Percentiles rank a stretch among this genome's conserved stretches.
phyloP scores from a whole-genome alignment of 53 echinoderm and acorn worm genomes.

The Echinarachnius parma region DNA sequence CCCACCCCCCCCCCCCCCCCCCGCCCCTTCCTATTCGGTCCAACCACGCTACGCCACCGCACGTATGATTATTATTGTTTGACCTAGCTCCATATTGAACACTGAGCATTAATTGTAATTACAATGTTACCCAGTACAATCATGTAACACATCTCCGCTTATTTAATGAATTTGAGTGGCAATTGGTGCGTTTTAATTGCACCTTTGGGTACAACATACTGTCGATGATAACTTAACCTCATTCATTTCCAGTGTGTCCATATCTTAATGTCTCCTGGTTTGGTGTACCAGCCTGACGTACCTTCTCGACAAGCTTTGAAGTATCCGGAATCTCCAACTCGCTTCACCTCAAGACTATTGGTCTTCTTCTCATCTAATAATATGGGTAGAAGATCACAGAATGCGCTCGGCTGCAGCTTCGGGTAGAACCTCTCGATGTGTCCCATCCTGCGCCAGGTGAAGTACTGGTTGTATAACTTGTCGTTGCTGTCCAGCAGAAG shows the following conservation, averaged over 20 bases:
- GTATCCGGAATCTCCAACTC: conserved; percentile 2
- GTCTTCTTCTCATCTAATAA: conserved; percentile 12
- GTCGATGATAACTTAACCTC: too few relatives aligned
- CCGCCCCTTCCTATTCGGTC: too few relatives aligned
- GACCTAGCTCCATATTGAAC: too few relatives aligned
- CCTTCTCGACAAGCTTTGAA: conserved; percentile 21
- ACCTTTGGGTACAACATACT: too few relatives aligned
- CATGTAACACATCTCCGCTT: too few relatives aligned
- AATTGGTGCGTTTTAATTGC: too few relatives aligned
- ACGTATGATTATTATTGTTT: too few relatives aligned
- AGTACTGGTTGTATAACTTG: conserved; percentile 57
- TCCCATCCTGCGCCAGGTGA: conserved; percentile 61
- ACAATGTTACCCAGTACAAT: too few relatives aligned
- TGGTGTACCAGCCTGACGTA: neutral
- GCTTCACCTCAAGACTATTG: neutral
- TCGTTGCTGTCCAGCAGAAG: conserved; percentile 51
- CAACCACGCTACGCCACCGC: too few relatives aligned
- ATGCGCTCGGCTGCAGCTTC: conserved; percentile 39
- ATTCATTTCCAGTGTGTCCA: conserved; percentile 40
- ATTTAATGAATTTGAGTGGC: too few relatives aligned
- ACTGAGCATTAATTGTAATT: too few relatives aligned
- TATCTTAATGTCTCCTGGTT: conserved; percentile 12
- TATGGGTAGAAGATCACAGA: conserved; percentile 58
- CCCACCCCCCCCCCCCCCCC: too few relatives aligned
- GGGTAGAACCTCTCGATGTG: conserved; percentile 56